Base-by-base conservation (phyloP, 2,888 invertebrate species). In the Xestobium rufovillosum region DNA sequence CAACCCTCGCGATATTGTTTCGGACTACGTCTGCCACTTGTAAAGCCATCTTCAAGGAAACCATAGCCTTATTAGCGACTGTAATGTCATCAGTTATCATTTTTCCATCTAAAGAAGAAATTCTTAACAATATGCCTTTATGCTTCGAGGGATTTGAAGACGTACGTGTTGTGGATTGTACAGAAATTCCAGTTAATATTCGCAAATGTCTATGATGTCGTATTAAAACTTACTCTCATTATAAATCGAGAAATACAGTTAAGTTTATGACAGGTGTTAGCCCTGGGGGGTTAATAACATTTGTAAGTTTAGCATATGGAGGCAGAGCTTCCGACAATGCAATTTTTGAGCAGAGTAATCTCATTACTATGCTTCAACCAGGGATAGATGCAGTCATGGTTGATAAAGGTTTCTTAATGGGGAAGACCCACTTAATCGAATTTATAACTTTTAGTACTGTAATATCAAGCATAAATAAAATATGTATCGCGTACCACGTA, bases 371-470 rank as follows among this genome's bases (percentile, higher is more conserved):
- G 26, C 31, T 49, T 36, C 31, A 31, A 3, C 25, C 33, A n/a
- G n/a, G 25, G 11, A 26, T 30, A 14, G 45, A 49, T 38, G 45
- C 47, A n/a, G 26, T 57, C 3, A 54, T 55, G 51, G 42, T 51
- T n/a, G n/a, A n/a, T n/a, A n/a, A n/a, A n/a, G n/a, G n/a, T n/a
- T n/a, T n/a, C n/a, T n/a, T n/a, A n/a, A n/a, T n/a, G n/a, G n/a
- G n/a, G n/a, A n/a, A n/a, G n/a, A n/a, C n/a, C n/a, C n/a, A n/a
- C n/a, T n/a, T n/a, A n/a, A n/a, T n/a, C n/a, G n/a, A n/a, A n/a
- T n/a, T n/a, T n/a, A n/a, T n/a, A n/a, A n/a, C n/a, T n/a, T n/a
- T n/a, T n/a, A n/a, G n/a, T n/a, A n/a, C n/a, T n/a, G n/a, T n/a
- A n/a, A n/a, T n/a, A n/a, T n/a, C n/a, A n/a, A n/a, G n/a, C n/a